These are phyloP conservation scores for Thaleichthys pacificus DNA, from an alignment of 2,797 vertebrate species.

Conservation along the genomic window DNA sequence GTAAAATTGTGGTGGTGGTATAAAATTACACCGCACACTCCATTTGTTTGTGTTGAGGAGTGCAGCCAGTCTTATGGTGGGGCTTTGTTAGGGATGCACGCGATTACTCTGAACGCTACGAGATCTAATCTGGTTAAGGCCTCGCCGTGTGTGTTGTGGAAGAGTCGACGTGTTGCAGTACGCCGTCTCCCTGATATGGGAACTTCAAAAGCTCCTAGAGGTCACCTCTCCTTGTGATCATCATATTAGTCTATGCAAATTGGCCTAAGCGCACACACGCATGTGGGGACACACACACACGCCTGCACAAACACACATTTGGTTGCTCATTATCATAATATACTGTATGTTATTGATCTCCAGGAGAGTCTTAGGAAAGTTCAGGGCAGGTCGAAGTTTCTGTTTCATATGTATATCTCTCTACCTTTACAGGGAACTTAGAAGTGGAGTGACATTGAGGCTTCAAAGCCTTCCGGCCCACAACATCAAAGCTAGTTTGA, in stretches of 20 bases:
- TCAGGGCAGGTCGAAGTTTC: neutral
- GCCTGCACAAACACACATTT: neutral
- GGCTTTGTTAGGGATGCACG: too few species aligned
- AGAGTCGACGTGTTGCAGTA: neutral
- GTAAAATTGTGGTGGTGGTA: too few species aligned
- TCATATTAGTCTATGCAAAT: constrained; percentile 12
- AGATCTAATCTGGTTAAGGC: too few species aligned
- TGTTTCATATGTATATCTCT: constrained; percentile 18
- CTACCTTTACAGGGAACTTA: constrained; percentile 57
- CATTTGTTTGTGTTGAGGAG: too few species aligned
- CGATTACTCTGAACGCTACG: too few species aligned
- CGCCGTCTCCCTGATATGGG: constrained; percentile 25
- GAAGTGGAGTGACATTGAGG: constrained; percentile 70
- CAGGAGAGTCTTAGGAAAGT: constrained; percentile 2
- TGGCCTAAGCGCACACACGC: neutral
- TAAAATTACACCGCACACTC: too few species aligned
- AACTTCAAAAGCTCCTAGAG: constrained; percentile 20
- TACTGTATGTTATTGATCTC: constrained; percentile 25
- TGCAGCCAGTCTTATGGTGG: too few species aligned
- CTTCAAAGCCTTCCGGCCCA: constrained; percentile 63
- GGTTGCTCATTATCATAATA: constrained; percentile 14
- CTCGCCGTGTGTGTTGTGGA: too few species aligned
- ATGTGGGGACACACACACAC: too few species aligned
- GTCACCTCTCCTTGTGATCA: constrained; percentile 18
- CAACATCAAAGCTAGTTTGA: constrained; percentile 70